These are phyloP conservation scores for Thera britannica DNA, from an alignment of 2,888 invertebrate genomes.

Conservation along the genomic window DNA sequence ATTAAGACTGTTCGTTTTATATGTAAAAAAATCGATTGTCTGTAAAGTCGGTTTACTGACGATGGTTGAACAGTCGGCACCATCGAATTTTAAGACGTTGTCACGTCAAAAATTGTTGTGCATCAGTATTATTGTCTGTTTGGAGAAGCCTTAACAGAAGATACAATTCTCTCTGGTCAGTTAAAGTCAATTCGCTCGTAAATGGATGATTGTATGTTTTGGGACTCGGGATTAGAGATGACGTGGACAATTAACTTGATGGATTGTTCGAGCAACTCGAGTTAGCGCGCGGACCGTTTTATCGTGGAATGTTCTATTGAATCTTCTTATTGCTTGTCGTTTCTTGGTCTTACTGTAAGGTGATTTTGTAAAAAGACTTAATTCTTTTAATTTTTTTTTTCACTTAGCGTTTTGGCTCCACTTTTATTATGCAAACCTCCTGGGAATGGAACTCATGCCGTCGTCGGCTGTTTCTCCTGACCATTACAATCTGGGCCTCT, in stretches of 20 bases:
- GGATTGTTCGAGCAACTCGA: conserved; percentile 37
- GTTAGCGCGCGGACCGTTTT: conserved; percentile 15
- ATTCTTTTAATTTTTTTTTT: too few relatives aligned
- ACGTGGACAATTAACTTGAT: conserved; percentile 47
- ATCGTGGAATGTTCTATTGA: conserved; percentile 7
- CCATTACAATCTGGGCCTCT: too few relatives aligned
- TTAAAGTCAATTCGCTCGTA: conserved; percentile 43
- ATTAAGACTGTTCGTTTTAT: too few relatives aligned
- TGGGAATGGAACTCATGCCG: too few relatives aligned
- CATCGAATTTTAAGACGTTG: too few relatives aligned
- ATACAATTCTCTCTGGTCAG: conserved; percentile 32
- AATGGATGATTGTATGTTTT: conserved; percentile 52
- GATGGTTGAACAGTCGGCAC: too few relatives aligned
- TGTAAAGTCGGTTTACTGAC: too few relatives aligned
- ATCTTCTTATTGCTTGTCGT: background rate
- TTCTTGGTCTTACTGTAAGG: background rate
- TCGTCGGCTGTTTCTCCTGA: too few relatives aligned
- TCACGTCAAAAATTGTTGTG: too few relatives aligned
- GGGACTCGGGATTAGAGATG: conserved; percentile 44
- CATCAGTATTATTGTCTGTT: background rate
- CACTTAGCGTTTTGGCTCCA: too few relatives aligned
- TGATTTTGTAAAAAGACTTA: background rate
- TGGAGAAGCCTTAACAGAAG: conserved; percentile 5
- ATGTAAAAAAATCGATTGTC: too few relatives aligned
- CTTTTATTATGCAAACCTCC: too few relatives aligned